Evolutionary conservation across 2,888 invertebrate genomes (phyloP), one percentile per base, ranked within the genome.

Genomic region (Monopis laevigella): DNA sequence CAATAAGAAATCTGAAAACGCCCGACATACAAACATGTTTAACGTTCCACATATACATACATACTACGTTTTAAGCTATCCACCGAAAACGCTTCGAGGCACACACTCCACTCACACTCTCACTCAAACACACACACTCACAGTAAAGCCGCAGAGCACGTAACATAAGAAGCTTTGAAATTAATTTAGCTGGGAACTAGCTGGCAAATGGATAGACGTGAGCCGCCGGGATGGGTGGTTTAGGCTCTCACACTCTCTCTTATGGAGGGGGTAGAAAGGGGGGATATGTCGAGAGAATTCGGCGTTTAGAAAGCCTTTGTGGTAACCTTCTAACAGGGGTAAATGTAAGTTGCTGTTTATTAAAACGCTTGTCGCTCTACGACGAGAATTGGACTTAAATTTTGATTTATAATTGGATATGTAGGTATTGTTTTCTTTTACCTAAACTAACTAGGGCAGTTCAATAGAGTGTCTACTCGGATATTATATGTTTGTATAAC

Each of bases 201-300:
- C 80, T 78, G 74, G 80, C 78, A 80, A 80, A 80, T 80, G 80
- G 80, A 80, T 80, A 80, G 80, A 80, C 80, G 80, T 78, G 78
- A 73, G 75, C 67, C 61, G 57, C 56, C 58, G 50, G 51, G 51
- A 53, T 61, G 71, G 61, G 61, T 38, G 60, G 53, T 43, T 54
- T 50, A 52, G 51, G 48, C 49, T 46, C 51, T 56, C 53, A 51
- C 46, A 48, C 19, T 45, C 44, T 35, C 47, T 45, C 44, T 35
- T 16, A 42, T 53, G 48, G 45, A 50, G 48, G 44, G 53, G 50
- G 51, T 28, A 19, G 17, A 19, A n/a, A n/a, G 53, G 46, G 59
- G 56, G 50, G 53, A 57, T 57, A 58, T 59, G 68, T 61, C 51
- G 69, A 63, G 64, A 62, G 69, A 77, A 69, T 80, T 78, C 68